Conservation (phyloP, 1,140 invertebrate genomes). For the Mactra quadrangularis region DNA sequence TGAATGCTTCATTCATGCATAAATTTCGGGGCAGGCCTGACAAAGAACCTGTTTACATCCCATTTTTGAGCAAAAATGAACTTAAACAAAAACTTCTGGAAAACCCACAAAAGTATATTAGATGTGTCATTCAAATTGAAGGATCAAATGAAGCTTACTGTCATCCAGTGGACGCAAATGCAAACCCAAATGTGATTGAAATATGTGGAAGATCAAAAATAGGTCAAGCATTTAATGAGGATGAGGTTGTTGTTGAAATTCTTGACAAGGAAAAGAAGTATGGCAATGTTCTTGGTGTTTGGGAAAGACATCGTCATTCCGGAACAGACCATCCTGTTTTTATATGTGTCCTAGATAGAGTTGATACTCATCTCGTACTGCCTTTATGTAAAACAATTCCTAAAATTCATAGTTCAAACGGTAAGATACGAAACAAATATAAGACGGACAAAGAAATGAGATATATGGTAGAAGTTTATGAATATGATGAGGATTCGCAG, state of each 20-base stretch:
- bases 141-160: slow-evolving; percentile 67
- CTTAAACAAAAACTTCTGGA: slow-evolving; percentile 21
- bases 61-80: slow-evolving; percentile 3
- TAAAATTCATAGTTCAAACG: slow-evolving; percentile 73
- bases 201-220: slow-evolving; percentile 76
- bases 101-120: slow-evolving; percentile 67
- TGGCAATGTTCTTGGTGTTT: slow-evolving; percentile 74
- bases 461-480: slow-evolving; percentile 49
- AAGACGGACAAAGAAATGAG: slow-evolving; percentile 21
- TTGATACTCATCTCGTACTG: slow-evolving; percentile 71
- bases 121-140: slow-evolving; percentile 68
- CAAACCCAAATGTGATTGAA: slow-evolving; percentile 62
- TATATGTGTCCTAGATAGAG: slow-evolving; percentile 73
- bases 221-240: slow-evolving; percentile 75
- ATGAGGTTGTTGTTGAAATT: slow-evolving; percentile 78
- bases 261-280: slow-evolving; percentile 53
- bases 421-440: slow-evolving; percentile 34
- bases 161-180: slow-evolving; percentile 56
- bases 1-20: slow-evolving; percentile 36
- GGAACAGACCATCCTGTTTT: slow-evolving; percentile 69
- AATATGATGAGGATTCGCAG: slow-evolving; percentile 24
- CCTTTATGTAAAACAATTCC: slow-evolving; percentile 78
- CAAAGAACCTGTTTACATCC: slow-evolving; percentile 20
- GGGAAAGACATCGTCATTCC: slow-evolving; percentile 59
- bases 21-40: slow-evolving; percentile 27